phyloP scores from a whole-genome alignment of 1,140 invertebrate species.

The Penaeus vannamei region DNA sequence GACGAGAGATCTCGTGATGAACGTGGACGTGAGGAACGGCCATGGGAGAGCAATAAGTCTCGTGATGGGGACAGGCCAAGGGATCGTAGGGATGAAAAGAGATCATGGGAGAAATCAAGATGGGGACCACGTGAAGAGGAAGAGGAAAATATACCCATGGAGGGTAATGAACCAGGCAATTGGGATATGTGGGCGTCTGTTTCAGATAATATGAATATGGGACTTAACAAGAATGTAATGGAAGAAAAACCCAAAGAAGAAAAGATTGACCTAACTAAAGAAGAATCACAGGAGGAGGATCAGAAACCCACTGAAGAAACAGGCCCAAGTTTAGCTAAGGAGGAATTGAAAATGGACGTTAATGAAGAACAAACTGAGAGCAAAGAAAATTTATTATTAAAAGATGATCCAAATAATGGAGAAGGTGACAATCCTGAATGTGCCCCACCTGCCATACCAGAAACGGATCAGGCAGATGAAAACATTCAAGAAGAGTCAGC shows the following conservation, averaged over 20 bases:
- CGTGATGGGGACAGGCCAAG: constrained; percentile 68
- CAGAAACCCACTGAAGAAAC: too few relatives aligned
- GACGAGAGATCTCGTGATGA: constrained; percentile 68
- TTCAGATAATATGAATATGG: not conserved
- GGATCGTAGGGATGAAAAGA: constrained; percentile 65
- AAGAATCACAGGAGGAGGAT: not conserved
- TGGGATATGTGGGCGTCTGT: constrained; percentile 60
- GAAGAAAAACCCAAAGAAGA: constrained; percentile 3
- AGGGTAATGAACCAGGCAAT: constrained; percentile 50
- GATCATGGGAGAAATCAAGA: constrained; percentile 60
- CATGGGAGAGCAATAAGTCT: constrained; percentile 36
- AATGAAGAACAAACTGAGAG: too few relatives aligned
- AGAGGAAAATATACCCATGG: constrained; percentile 41
- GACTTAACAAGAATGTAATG: not conserved
- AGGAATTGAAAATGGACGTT: too few relatives aligned
- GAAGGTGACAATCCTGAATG: too few relatives aligned
- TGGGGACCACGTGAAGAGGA: constrained; percentile 69
- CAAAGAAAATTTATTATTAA: too few relatives aligned
- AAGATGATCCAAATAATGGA: too few relatives aligned
- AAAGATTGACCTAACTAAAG: not conserved
- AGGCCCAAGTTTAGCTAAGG: too few relatives aligned
- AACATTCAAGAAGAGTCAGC: too few relatives aligned
- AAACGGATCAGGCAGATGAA: too few relatives aligned
- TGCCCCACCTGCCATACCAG: too few relatives aligned
- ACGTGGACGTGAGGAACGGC: constrained; percentile 65